Conservation (phyloP, 2,888 invertebrate species). For the Aleiodes leptofemur region DNA sequence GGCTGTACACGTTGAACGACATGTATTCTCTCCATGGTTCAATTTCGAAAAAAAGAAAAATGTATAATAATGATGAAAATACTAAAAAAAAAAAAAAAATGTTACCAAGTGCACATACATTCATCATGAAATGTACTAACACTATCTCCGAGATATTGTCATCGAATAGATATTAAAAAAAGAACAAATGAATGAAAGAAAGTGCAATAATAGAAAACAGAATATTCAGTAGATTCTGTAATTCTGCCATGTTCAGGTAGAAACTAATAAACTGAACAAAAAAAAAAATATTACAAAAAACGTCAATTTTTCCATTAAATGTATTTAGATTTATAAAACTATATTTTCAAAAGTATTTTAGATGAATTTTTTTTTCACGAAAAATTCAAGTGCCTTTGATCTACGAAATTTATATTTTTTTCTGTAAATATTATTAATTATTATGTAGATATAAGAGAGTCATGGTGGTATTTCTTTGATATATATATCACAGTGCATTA, state of each 20-base stretch:
- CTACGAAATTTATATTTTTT: conserved; percentile 13
- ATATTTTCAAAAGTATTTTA: conserved; percentile 24
- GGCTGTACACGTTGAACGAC: conserved; percentile 16
- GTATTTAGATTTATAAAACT: conserved; percentile 18
- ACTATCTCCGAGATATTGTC: neutral
- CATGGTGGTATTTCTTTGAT: conserved; percentile 4
- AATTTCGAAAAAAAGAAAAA: conserved; percentile 33
- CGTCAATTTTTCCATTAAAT: conserved; percentile 27
- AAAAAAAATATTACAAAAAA: neutral
- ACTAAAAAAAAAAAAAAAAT: neutral
- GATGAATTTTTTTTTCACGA: conserved; percentile 10
- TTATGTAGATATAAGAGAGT: neutral
- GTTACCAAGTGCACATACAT: no score
- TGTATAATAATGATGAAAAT: conserved; percentile 2
- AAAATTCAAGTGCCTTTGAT: neutral
- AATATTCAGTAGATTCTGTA: neutral
- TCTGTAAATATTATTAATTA: conserved; percentile 21
- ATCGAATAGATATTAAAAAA: neutral
- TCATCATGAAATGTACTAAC: neutral
- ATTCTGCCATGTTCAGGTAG: neutral
- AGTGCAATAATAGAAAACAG: conserved; percentile 16
- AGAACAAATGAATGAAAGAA: neutral
- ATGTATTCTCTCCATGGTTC: conserved; percentile 40
- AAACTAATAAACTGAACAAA: neutral
- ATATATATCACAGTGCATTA: conserved; percentile 4